Conservation (phyloP, 2,888 invertebrate genomes). For the Caenorhabditis sinica region DNA sequence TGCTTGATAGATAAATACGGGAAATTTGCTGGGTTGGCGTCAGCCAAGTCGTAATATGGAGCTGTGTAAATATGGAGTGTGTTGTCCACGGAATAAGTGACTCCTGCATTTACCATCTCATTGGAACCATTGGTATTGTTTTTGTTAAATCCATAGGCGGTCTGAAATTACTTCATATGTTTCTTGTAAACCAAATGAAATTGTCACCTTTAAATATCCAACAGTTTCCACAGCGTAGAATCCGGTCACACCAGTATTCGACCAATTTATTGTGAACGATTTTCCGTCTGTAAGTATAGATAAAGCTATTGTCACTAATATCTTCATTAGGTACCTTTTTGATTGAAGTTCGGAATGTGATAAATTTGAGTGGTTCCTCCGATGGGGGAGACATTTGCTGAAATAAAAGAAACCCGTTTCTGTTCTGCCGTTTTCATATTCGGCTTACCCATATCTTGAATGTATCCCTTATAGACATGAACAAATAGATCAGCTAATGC, state of each 20-base stretch:
- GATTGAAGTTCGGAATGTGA: not conserved
- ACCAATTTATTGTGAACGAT: not conserved
- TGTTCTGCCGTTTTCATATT: too few species aligned
- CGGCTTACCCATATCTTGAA: not conserved
- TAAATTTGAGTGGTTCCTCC: slow-evolving; percentile 17
- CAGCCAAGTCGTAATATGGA: slow-evolving; percentile 1
- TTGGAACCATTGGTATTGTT: slow-evolving; percentile 25
- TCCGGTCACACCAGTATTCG: not conserved
- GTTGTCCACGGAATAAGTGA: not conserved
- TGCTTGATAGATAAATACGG: slow-evolving; percentile 38
- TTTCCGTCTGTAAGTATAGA: slow-evolving; percentile 15
- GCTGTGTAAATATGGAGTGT: slow-evolving; percentile 33
- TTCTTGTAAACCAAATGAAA: not conserved
- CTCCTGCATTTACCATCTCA: slow-evolving; percentile 31
- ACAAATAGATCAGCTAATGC: slow-evolving; percentile 11
- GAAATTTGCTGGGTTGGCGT: slow-evolving; percentile 31
- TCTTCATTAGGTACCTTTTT: slow-evolving; percentile 4
- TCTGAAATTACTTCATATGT: slow-evolving; percentile 27
- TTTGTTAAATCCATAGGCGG: slow-evolving; percentile 48
- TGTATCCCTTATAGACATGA: slow-evolving; percentile 37
- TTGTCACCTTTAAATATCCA: slow-evolving; percentile 40
- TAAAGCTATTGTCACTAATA: too few species aligned
- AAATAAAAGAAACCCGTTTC: too few species aligned
- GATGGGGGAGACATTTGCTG: too few species aligned
- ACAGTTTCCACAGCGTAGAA: slow-evolving; percentile 41